Percentiles rank a stretch among this genome's conserved stretches.
Conservation (phyloP, 2,888 invertebrate genomes). For the Lasioglossum zephyrum region DNA sequence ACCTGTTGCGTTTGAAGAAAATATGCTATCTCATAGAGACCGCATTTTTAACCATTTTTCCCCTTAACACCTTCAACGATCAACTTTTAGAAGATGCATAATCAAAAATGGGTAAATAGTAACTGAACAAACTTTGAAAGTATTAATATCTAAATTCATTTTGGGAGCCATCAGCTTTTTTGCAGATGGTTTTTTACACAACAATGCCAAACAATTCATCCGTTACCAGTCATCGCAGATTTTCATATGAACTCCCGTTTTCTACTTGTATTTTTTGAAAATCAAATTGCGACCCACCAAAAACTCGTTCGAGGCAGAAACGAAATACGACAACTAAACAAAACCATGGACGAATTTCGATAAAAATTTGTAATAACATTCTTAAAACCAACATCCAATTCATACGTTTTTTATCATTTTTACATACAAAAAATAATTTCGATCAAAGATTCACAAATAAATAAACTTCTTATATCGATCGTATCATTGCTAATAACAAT, state of each 20-base stretch:
- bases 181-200: background rate
- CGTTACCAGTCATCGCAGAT: background rate
- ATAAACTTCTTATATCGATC: no score
- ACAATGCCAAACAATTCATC: background rate
- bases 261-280: background rate
- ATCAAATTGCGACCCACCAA: background rate
- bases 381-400: no score
- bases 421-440: background rate
- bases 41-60: background rate
- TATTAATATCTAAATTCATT: background rate
- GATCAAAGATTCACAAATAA: background rate
- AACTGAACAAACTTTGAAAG: background rate
- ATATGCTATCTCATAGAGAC: background rate
- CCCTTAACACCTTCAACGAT: background rate
- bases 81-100: background rate
- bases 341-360: background rate
- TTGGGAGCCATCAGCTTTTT: background rate
- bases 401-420: background rate
- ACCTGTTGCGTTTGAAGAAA: constrained; percentile 9
- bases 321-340: background rate
- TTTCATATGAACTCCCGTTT: background rate
- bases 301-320: background rate
- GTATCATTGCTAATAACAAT: no score
- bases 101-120: background rate
- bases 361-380: background rate